phyloP scores from a whole-genome alignment of 2,113 vertebrate genomes.

The Dryoscopus gambensis region DNA sequence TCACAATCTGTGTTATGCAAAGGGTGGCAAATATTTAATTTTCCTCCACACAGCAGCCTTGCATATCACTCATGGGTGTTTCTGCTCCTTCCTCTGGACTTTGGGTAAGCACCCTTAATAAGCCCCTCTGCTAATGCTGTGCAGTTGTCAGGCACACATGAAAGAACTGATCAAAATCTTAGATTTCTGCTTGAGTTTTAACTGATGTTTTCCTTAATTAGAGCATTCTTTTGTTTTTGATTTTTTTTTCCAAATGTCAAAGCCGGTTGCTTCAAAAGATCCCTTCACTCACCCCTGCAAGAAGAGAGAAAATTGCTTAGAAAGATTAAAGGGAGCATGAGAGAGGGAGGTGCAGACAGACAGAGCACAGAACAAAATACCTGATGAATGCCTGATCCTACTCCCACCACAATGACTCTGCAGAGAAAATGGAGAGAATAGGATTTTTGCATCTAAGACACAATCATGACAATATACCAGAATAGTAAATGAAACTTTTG shows the following conservation, averaged over 20 bases:
- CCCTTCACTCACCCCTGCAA: slow-evolving; percentile 1
- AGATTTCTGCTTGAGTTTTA: neutral
- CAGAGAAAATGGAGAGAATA: neutral
- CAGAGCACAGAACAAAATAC: neutral
- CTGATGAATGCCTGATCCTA: neutral
- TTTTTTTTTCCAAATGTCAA: neutral
- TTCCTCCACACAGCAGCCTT: neutral
- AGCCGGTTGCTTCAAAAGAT: slow-evolving; percentile 44
- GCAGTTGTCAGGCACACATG: neutral
- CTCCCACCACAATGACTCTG: slow-evolving; percentile 4
- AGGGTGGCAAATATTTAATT: neutral
- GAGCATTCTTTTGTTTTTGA: neutral
- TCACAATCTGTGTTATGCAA: neutral
- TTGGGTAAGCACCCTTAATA: neutral
- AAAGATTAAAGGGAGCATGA: neutral
- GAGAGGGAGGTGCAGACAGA: slow-evolving; percentile 3
- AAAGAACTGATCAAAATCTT: slow-evolving; percentile 21
- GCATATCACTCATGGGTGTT: neutral
- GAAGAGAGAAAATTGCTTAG: slow-evolving; percentile 24
- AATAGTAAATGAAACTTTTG: neutral
- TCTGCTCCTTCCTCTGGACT: neutral
- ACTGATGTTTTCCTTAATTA: slow-evolving; percentile 35
- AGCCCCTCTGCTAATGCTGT: neutral
- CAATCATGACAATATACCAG: neutral
- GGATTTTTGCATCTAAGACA: slow-evolving; percentile 1